Percentiles rank a stretch among this genome's conserved stretches.
Evolutionary conservation across 1,140 invertebrate genomes (phyloP).

Genomic region (Parapsyche elsis): DNA sequence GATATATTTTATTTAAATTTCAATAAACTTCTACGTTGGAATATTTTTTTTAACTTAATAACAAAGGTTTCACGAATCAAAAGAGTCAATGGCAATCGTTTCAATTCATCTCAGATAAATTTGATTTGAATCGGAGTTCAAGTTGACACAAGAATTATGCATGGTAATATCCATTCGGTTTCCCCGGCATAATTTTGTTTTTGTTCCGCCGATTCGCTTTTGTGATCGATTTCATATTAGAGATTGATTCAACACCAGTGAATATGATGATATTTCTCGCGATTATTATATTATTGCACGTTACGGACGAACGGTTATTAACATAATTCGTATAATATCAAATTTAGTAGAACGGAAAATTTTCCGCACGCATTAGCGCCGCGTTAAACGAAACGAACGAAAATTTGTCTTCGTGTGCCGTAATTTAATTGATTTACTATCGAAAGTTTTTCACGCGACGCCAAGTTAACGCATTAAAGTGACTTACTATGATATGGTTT

Average conservation of each 20-base stretch:
- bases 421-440: conserved; percentile 31
- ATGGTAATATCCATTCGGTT: no score
- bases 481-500: background rate
- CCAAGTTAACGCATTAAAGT: conserved; percentile 14
- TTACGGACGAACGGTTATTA: background rate
- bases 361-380: no score
- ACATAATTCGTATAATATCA: background rate
- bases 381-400: background rate
- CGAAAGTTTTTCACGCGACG: conserved; percentile 9
- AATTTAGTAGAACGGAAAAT: background rate
- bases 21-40: no score
- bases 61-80: no score
- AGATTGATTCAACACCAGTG: background rate
- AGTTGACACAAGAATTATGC: no score
- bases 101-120: no score
- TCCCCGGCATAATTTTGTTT: no score
- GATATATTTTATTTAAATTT: no score
- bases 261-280: background rate
- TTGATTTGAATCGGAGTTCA: no score
- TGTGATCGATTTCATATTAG: background rate
- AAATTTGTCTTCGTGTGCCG: background rate
- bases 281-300: background rate
- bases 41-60: no score
- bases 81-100: no score
- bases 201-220: background rate